phyloP scores from a whole-genome alignment of 2,797 vertebrate genomes.

The Ataeniobius toweri region DNA sequence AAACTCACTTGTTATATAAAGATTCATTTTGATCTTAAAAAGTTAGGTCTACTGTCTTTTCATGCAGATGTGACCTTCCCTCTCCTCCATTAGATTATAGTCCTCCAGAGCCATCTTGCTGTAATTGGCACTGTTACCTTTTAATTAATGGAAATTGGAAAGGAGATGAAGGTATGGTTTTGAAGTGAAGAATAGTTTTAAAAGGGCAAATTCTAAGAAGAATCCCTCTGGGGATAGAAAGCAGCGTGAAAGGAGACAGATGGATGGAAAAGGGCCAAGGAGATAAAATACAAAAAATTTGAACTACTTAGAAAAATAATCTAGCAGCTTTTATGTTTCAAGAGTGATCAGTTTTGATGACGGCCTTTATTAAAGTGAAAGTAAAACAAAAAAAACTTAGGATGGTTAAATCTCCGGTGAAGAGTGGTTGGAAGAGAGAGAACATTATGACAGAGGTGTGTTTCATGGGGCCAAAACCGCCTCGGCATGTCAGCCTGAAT shows the following conservation, averaged over 20 bases:
- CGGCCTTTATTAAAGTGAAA: neutral
- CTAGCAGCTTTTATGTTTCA: slow-evolving; percentile 22
- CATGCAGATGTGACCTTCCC: slow-evolving; percentile 70
- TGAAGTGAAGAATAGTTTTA: slow-evolving; percentile 68
- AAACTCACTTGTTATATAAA: slow-evolving; percentile 52
- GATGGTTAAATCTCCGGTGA: slow-evolving; percentile 1
- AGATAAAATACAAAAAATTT: slow-evolving; percentile 47
- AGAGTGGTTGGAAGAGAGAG: slow-evolving; percentile 27
- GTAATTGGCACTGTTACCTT: slow-evolving; percentile 74
- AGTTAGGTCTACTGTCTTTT: slow-evolving; percentile 70
- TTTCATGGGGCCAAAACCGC: slow-evolving; percentile 53
- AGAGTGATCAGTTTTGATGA: neutral
- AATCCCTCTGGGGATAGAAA: slow-evolving; percentile 38
- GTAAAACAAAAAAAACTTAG: slow-evolving; percentile 6
- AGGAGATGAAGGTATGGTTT: slow-evolving; percentile 59
- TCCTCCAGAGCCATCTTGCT: slow-evolving; percentile 64
- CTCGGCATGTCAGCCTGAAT: slow-evolving; percentile 57
- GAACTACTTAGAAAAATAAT: slow-evolving; percentile 40
- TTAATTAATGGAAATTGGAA: slow-evolving; percentile 74
- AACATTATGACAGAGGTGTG: slow-evolving; percentile 50
- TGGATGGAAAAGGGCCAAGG: slow-evolving; percentile 40
- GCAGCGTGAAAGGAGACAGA: slow-evolving; percentile 25
- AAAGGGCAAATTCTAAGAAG: slow-evolving; percentile 47
- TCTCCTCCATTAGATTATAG: slow-evolving; percentile 63
- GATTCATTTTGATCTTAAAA: slow-evolving; percentile 55